A percentile compares a stretch with the other conserved stretches of the same genome.
These are phyloP conservation scores for Microcebus murinus DNA, from an alignment of 2,113 vertebrate genomes.

Conservation along the genomic window DNA sequence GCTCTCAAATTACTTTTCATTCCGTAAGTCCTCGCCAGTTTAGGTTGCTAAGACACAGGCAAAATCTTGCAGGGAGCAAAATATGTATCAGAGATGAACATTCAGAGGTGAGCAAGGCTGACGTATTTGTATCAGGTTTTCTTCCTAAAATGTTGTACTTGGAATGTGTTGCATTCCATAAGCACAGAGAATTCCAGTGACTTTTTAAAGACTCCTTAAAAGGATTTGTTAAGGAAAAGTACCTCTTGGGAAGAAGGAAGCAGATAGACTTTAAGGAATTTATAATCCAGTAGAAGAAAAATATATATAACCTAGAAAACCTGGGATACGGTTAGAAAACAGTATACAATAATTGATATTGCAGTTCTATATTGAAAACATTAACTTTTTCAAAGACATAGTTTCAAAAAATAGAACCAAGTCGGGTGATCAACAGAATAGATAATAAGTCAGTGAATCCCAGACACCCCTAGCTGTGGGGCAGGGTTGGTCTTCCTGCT, in stretches of 20 bases:
- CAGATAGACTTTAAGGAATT: background rate
- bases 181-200: background rate
- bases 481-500: background rate
- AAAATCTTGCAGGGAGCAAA: background rate
- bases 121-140: background rate
- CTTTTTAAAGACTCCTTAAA: background rate
- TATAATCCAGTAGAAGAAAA: background rate
- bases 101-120: background rate
- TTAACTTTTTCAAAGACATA: background rate
- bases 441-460: background rate
- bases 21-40: background rate
- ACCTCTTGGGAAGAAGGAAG: background rate
- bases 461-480: background rate
- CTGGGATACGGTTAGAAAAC: background rate
- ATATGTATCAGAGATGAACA: background rate
- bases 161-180: background rate
- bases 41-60: background rate
- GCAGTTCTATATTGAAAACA: background rate
- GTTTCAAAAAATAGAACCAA: background rate
- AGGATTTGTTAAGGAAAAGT: background rate
- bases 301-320: background rate
- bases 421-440: background rate
- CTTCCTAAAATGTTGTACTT: background rate
- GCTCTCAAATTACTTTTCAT: background rate
- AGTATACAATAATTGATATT: background rate